Conservation (phyloP, 2,113 vertebrate species). For the Butorides virescens region DNA sequence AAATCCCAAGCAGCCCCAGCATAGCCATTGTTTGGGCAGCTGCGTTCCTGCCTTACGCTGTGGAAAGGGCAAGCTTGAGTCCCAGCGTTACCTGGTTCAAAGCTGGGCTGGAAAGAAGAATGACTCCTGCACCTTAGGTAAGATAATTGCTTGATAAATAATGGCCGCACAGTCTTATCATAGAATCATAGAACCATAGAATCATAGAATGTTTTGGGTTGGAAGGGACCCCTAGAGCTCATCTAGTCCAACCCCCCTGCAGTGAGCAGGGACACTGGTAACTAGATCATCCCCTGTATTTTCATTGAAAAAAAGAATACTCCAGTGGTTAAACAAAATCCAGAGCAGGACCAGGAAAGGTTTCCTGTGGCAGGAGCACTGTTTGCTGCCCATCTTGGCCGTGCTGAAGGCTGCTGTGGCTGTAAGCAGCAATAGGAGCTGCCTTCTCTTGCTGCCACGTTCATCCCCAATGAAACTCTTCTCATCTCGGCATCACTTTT, state of each 20-base stretch:
- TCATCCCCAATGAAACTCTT: background rate
- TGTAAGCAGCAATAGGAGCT: background rate
- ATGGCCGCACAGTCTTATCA: fast-evolving
- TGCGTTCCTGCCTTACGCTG: background rate
- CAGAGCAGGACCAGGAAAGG: background rate
- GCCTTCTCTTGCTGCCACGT: background rate
- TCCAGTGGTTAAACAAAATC: background rate
- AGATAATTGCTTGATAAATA: background rate
- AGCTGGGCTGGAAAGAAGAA: background rate
- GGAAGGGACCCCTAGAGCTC: no score
- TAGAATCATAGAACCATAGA: no score
- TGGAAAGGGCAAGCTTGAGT: background rate
- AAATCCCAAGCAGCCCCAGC: background rate
- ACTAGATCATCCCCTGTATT: background rate
- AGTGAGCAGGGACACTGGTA: no score
- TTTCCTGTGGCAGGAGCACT: background rate
- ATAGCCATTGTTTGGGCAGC: background rate
- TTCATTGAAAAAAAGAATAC: background rate
- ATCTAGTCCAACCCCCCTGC: no score
- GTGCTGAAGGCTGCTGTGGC: background rate
- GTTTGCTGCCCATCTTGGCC: background rate
- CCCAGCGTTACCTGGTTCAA: background rate
- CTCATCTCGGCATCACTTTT: background rate
- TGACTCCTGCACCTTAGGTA: background rate
- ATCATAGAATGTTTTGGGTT: no score